Conservation (phyloP, 2,888 invertebrate genomes). For the Caradrina kadenii region DNA sequence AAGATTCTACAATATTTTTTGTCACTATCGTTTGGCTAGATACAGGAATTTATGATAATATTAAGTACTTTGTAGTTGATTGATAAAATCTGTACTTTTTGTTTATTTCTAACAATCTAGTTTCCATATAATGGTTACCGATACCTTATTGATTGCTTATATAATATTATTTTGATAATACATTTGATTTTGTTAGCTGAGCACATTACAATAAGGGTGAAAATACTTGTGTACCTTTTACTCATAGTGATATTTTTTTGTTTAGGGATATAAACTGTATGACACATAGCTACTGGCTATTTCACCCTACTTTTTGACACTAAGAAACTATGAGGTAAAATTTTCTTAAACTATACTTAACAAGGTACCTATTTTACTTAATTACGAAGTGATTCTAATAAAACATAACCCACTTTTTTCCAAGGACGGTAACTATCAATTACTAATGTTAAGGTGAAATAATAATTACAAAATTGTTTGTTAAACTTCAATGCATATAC, state of each 20-base stretch:
- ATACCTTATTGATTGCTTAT: slow-evolving; percentile 30
- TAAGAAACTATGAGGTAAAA: slow-evolving; percentile 62
- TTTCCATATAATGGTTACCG: slow-evolving; percentile 35
- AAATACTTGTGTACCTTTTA: slow-evolving; percentile 35
- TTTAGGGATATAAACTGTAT: slow-evolving; percentile 18
- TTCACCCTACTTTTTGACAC: slow-evolving; percentile 50
- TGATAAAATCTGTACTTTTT: slow-evolving; percentile 23
- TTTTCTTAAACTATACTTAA: slow-evolving; percentile 43
- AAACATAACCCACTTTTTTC: slow-evolving; percentile 55
- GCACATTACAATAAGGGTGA: slow-evolving; percentile 49
- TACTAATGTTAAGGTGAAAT: slow-evolving; percentile 42
- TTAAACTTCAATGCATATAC: slow-evolving; percentile 7
- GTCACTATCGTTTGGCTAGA: slow-evolving; percentile 50
- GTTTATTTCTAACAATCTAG: slow-evolving; percentile 7
- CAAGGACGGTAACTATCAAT: slow-evolving; percentile 68
- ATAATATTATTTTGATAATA: slow-evolving; percentile 19
- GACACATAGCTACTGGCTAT: slow-evolving; percentile 33
- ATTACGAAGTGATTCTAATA: slow-evolving; percentile 36
- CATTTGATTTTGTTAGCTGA: slow-evolving; percentile 41
- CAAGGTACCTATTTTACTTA: slow-evolving; percentile 19
- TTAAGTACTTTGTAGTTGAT: slow-evolving; percentile 41
- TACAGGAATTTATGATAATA: slow-evolving; percentile 21
- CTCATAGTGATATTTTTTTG: slow-evolving; percentile 8
- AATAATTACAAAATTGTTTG: slow-evolving; percentile 16
- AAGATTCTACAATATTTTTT: slow-evolving; percentile 36